phyloP scores from a whole-genome alignment of 1,140 invertebrate genomes.

The Scaptomyza hsui region DNA sequence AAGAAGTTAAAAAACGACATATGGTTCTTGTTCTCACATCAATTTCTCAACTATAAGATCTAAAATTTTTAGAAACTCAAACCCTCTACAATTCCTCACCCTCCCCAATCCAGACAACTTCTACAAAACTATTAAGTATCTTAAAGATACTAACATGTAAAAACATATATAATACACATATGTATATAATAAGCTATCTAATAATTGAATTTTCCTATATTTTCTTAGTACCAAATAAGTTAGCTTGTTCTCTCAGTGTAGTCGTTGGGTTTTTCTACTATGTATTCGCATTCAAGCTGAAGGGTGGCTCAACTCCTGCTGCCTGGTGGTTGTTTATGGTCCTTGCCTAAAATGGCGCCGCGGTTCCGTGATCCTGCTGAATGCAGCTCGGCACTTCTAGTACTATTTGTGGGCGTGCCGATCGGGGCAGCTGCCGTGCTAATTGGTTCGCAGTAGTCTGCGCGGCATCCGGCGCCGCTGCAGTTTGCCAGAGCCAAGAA shows the following conservation, averaged over 20 bases:
- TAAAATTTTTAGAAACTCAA: no score
- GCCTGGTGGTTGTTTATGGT: not conserved
- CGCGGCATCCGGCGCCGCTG: constrained; percentile 63
- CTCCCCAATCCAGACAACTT: no score
- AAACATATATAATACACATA: no score
- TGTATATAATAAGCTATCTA: no score
- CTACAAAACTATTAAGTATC: no score
- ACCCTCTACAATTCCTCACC: no score
- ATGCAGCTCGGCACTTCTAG: not conserved
- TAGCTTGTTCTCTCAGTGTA: not conserved
- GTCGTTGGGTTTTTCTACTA: not conserved
- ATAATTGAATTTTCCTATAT: no score
- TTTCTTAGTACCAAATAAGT: no score
- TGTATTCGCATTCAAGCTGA: not conserved
- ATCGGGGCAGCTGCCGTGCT: constrained; percentile 38
- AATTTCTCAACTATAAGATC: no score
- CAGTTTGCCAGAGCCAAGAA: constrained; percentile 9
- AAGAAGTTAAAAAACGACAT: no score
- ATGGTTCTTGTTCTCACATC: no score
- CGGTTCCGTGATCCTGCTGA: not conserved
- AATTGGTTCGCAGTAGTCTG: constrained; percentile 59
- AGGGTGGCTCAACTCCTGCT: constrained; percentile 9
- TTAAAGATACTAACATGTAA: no score
- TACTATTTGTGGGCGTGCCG: constrained; percentile 19
- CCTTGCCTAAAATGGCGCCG: constrained; percentile 23